Conservation (phyloP, 1,140 invertebrate species). For the Cephus cinctus region DNA sequence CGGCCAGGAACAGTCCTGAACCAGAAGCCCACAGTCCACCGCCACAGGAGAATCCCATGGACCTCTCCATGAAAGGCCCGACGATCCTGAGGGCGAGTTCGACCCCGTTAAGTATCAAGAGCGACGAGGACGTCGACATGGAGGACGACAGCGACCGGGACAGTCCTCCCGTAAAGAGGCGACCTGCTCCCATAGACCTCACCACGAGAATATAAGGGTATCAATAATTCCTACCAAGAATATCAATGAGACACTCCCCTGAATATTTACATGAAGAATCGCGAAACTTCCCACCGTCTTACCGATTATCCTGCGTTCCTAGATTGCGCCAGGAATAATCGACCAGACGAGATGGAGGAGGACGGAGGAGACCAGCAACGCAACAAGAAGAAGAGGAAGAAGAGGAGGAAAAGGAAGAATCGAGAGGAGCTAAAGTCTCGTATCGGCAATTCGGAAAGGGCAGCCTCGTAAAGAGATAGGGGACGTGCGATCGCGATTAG, state of each 20-base stretch:
- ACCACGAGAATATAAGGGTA: conserved; percentile 53
- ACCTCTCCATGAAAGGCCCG: conserved; percentile 64
- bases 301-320: neutral
- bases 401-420: no score
- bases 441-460: no score
- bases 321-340: conserved; percentile 1
- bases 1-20: conserved; percentile 16
- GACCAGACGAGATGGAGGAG: neutral
- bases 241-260: neutral
- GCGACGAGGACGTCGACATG: conserved; percentile 47
- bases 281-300: neutral
- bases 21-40: conserved; percentile 17
- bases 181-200: conserved; percentile 65
- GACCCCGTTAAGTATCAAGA: conserved; percentile 54
- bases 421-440: no score
- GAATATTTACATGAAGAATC: neutral
- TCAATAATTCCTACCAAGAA: neutral
- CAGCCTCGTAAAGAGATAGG: conserved; percentile 4
- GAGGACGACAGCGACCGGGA: conserved; percentile 61
- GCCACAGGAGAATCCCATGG: conserved; percentile 47
- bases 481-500: no score
- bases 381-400: no score
- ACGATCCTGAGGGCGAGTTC: conserved; percentile 57
- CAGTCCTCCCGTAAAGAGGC: conserved; percentile 55
- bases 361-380: neutral